Evolutionary conservation across 2,797 vertebrate genomes (phyloP), one percentile per base, ranked within the genome.

Genomic region (Hippoglossus hippoglossus): DNA sequence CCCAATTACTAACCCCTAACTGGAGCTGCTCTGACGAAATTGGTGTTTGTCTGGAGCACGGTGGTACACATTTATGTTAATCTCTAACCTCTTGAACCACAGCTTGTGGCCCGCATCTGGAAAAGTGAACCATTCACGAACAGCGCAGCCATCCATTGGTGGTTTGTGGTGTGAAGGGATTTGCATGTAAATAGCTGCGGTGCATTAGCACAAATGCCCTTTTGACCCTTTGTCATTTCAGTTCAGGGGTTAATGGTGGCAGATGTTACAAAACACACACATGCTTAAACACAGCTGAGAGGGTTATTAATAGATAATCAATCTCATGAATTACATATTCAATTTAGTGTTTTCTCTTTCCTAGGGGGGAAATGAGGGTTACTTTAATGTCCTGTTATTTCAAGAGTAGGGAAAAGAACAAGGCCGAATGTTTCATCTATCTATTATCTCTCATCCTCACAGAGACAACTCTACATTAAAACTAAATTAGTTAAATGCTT

Each of bases 11-110:
- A 71, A 60, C 62, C 46, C 46, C 52, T 82, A 67, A 67, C 60
- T 86, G 79, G 70, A 85, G 50, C 76, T 71, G 67, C 63, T 80
- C 77, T 80, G 77, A 87, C 31, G 19, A 68, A 66, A 87, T 84
- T 44, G 6, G 44, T 63, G 68, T 82, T 84, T 73, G 51, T 65
- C 41, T 72, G 21, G 54, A 57, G 63, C 63, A 71, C 51, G 53
- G 54, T 62, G 78, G 50, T 65, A 57, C 55, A 77, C 51, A 34
- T 75, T 74, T 75, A 41, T 72, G 52, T 67, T 79, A 22, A 85
- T 81, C 58, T 77, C 53, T 57, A 26, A 68, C 58, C 25, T 74
- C 21, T 55, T 67, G 69, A 80, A 71, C 60, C 22, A 6, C 51
- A 75, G 58, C 50, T 36, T 71, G 51, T 31, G 25, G 63, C 44